These are phyloP conservation scores for Chloroclysta siterata DNA, from an alignment of 2,888 invertebrate species.

Conservation along the genomic window DNA sequence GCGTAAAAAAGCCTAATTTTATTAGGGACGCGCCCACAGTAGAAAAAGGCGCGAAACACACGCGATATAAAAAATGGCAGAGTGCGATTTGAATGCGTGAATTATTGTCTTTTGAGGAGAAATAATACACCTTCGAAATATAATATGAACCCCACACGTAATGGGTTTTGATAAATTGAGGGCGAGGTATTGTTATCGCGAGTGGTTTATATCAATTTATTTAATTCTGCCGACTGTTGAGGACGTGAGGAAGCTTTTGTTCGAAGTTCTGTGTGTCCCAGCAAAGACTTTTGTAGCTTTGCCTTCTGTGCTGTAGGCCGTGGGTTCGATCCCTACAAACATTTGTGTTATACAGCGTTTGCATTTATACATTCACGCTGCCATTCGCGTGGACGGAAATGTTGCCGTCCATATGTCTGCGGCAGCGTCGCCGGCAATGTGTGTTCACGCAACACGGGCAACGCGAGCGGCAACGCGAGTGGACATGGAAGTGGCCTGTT, in stretches of 20 bases:
- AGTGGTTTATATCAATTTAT: slow-evolving; percentile 40
- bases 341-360: too few relatives aligned
- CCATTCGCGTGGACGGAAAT: too few relatives aligned
- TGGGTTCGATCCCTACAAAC: too few relatives aligned
- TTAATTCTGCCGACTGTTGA: slow-evolving; percentile 8
- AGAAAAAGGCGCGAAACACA: slow-evolving; percentile 85
- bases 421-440: too few relatives aligned
- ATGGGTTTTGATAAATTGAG: slow-evolving; percentile 62
- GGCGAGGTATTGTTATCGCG: slow-evolving; percentile 32
- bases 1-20: slow-evolving; percentile 77
- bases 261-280: background rate
- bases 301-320: too few relatives aligned
- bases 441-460: too few relatives aligned
- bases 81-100: slow-evolving; percentile 83
- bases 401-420: too few relatives aligned
- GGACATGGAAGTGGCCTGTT: too few relatives aligned
- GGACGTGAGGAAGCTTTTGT: slow-evolving; percentile 13
- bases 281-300: too few relatives aligned
- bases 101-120: slow-evolving; percentile 82
- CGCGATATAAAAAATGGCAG: slow-evolving; percentile 85
- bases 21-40: slow-evolving; percentile 83
- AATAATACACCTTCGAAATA: slow-evolving; percentile 78
- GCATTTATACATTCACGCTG: too few relatives aligned
- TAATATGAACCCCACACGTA: slow-evolving; percentile 64
- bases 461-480: too few relatives aligned